Base-by-base conservation (phyloP, 2,797 vertebrate genomes). In the Steatocranus sp. region DNA sequence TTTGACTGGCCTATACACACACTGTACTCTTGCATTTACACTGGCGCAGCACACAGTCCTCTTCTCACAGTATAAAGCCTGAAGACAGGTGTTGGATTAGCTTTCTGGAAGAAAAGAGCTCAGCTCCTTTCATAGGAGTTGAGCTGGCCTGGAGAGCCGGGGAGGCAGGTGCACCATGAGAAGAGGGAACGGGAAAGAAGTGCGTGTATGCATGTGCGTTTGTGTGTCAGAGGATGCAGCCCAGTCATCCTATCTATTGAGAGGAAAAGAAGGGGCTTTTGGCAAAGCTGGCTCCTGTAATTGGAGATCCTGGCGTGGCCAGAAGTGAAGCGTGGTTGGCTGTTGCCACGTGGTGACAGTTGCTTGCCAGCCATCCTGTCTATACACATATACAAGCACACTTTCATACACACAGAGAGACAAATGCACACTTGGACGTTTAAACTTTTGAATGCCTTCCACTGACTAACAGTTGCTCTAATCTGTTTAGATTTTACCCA, bases 71-170 rank as follows among this genome's bases (percentile, higher is more conserved):
- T 83, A 90, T 94, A 94, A 95, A 94, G 93, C 92, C 92, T n/a
- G 78, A 91, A 95, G 94, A 95, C 95, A 95, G 95, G 95, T 96
- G 95, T 95, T 95, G 93, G 94, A 95, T 96, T 93, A 94, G 94
- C 93, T 93, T 89, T 94, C 91, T 94, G 93, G 87, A 93, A 94
- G 93, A 95, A 94, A 94, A 92, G 92, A 93, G 89, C 92, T 91
- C 91, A 93, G 93, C 88, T 93, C 91, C 89, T 95, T 94, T 95
- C 94, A 95, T 94, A 92, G 91, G 90, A 93, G 93, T 92, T 90
- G 93, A 94, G 92, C 92, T 95, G 94, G 94, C 94, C 93, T 93
- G 87, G 84, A 93, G 92, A 93, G 90, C 92, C 89, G 86, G 41
- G 87, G 93, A 93, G 94, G 93, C 94, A 95, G 95, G 95, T 96